A percentile compares a stretch with the other conserved stretches of the same genome.
Conservation (phyloP, 2,113 vertebrate genomes). For the Anseranas semipalmata region DNA sequence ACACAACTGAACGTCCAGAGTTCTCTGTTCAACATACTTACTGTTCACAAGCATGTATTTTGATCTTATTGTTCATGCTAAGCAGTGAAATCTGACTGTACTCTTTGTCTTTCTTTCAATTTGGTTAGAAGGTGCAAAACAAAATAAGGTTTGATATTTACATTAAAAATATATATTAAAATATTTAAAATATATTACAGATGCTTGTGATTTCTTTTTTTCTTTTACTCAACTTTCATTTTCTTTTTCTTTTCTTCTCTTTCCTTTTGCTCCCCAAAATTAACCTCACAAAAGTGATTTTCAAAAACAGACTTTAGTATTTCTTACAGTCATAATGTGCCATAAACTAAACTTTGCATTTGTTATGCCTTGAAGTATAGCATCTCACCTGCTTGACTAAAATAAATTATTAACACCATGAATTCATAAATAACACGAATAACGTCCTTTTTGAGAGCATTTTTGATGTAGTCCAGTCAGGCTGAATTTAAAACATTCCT, state of each 20-base stretch:
- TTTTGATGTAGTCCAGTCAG: not conserved
- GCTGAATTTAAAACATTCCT: conserved; percentile 4
- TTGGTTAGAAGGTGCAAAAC: not conserved
- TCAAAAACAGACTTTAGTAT: not conserved
- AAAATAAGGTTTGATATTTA: not conserved
- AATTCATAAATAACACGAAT: conserved; percentile 19
- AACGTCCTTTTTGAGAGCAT: conserved; percentile 8
- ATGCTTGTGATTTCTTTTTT: accelerated
- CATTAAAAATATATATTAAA: too few relatives aligned
- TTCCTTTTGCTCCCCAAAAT: not conserved
- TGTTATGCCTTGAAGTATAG: not conserved
- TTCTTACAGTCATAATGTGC: not conserved
- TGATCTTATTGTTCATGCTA: not conserved
- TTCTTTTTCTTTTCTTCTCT: not conserved
- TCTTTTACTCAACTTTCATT: not conserved
- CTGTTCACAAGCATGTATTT: not conserved
- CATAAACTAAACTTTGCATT: not conserved
- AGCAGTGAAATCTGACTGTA: not conserved
- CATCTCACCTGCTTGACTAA: not conserved
- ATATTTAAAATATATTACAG: not conserved
- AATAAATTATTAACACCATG: conserved; percentile 8
- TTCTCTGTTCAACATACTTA: not conserved
- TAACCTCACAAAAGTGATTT: not conserved
- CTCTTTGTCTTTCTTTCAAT: not conserved
- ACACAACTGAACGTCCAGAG: not conserved